phyloP scores from a whole-genome alignment of 2,113 vertebrate species.

The Protomyctophum bolini region DNA sequence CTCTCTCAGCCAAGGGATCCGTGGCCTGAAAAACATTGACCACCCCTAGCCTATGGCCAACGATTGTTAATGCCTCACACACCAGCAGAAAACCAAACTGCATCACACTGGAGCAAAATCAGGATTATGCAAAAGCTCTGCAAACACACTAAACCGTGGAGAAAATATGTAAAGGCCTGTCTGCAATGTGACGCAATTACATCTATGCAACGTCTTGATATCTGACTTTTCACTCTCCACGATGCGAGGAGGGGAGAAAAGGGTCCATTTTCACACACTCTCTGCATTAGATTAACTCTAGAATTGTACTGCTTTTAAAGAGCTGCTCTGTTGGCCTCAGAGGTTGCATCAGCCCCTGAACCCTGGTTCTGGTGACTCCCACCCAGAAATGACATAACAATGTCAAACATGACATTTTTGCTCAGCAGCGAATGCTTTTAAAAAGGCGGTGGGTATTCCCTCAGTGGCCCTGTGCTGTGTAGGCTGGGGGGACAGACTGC shows the following conservation, averaged over 20 bases:
- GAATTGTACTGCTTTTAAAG: slow-evolving; percentile 16
- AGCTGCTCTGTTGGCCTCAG: slow-evolving; percentile 5
- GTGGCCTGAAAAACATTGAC: slow-evolving; percentile 21
- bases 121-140: slow-evolving; percentile 28
- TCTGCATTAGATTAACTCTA: slow-evolving; percentile 11
- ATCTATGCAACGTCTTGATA: slow-evolving; percentile 26
- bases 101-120: slow-evolving; percentile 19
- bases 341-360: slow-evolving; percentile 4
- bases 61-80: slow-evolving; percentile 8
- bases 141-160: neutral
- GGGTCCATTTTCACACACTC: neutral
- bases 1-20: neutral
- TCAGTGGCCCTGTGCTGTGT: neutral
- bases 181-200: slow-evolving; percentile 15
- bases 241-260: slow-evolving; percentile 7
- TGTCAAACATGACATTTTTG: slow-evolving; percentile 34
- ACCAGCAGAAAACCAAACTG: neutral
- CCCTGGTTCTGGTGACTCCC: slow-evolving; percentile 1
- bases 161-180: neutral
- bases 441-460: slow-evolving; percentile 27
- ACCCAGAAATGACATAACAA: slow-evolving; percentile 33
- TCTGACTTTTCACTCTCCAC: neutral
- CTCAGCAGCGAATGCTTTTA: slow-evolving; percentile 22
- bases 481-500: slow-evolving; percentile 20
- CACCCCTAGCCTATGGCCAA: neutral